Conservation (phyloP, 2,113 vertebrate genomes). For the Phalacrocorax pelagicus region DNA sequence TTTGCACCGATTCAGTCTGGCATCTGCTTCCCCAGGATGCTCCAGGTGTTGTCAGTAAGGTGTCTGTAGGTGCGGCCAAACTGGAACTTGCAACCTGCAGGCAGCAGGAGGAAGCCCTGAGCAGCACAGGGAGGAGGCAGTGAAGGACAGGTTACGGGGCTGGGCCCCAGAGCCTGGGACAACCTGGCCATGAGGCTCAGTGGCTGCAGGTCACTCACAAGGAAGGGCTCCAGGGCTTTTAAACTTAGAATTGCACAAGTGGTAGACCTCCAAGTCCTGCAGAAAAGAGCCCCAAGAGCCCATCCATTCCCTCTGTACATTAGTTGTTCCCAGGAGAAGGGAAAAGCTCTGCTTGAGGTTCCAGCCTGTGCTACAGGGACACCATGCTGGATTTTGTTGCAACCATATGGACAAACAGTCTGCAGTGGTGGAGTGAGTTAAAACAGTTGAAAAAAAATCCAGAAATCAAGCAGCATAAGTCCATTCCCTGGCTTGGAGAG, state of each 20-base stretch:
- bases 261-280: background rate
- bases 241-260: background rate
- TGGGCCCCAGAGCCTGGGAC: background rate
- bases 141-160: background rate
- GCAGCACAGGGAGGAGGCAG: accelerated
- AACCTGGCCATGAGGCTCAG: background rate
- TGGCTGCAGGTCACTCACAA: background rate
- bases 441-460: background rate
- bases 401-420: background rate
- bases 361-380: background rate
- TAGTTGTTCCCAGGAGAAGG: background rate
- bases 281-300: background rate
- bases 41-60: conserved; percentile 72
- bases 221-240: background rate
- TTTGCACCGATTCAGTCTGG: background rate
- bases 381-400: background rate
- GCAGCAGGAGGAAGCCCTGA: background rate
- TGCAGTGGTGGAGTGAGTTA: background rate
- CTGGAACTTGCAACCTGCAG: conserved; percentile 75
- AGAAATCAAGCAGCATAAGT: background rate
- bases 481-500: background rate
- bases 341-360: background rate
- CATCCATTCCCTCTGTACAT: background rate
- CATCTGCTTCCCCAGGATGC: conserved; percentile 44
- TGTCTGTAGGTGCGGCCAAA: conserved; percentile 77